Conservation (phyloP, 2,797 vertebrate species). For the Rhabdophis nuchalis region DNA sequence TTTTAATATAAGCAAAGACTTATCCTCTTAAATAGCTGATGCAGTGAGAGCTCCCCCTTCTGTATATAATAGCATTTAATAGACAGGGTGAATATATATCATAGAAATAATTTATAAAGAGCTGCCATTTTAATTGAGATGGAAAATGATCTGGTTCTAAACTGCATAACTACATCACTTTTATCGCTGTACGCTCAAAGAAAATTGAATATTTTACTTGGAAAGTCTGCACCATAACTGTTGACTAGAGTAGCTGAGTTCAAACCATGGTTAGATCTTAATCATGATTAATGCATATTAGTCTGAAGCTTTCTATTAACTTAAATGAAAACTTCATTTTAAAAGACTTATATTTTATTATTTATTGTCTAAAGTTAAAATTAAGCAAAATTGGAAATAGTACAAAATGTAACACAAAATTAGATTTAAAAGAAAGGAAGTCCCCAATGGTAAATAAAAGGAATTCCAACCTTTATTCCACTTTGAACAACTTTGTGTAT, state of each 20-base stretch:
- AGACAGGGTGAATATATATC: background rate
- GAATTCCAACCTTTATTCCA: conserved; percentile 89
- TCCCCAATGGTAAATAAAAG: conserved; percentile 50
- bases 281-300: background rate
- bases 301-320: background rate
- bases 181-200: conserved; percentile 11
- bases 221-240: background rate
- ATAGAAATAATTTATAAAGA: conserved; percentile 12
- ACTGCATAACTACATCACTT: conserved; percentile 17
- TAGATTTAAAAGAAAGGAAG: conserved; percentile 26
- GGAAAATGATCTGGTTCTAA: background rate
- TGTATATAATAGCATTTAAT: conserved; percentile 4
- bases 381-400: conserved; percentile 1
- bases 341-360: background rate
- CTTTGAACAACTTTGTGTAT: conserved; percentile 98
- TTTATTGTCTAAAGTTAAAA: background rate
- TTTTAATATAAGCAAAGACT: background rate
- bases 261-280: background rate
- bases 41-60: conserved; percentile 17
- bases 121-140: background rate
- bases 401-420: background rate
- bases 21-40: background rate
- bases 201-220: background rate
- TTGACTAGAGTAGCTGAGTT: background rate
- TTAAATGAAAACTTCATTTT: background rate